phyloP scores from a whole-genome alignment of 2,888 invertebrate genomes.

The Auanema sp. region DNA sequence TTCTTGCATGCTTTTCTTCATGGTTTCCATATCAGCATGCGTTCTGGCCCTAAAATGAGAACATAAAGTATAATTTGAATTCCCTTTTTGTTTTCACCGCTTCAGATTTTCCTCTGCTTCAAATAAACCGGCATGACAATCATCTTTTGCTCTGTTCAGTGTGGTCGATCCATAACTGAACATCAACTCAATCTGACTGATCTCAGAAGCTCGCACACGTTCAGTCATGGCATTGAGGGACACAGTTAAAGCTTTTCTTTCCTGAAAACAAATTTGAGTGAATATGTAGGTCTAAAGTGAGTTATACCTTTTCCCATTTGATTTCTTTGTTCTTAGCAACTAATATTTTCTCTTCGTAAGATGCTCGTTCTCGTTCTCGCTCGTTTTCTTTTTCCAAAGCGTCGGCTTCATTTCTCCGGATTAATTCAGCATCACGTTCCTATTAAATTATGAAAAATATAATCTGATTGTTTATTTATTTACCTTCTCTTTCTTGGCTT shows the following conservation, averaged over 20 bases:
- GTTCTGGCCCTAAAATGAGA: constrained; percentile 31
- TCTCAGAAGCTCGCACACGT: constrained; percentile 29
- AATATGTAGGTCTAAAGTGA: too few species aligned
- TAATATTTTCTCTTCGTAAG: constrained; percentile 13
- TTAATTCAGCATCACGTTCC: constrained; percentile 15
- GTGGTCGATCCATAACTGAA: constrained; percentile 19
- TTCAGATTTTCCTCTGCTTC: constrained; percentile 33
- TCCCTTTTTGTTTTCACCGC: too few species aligned
- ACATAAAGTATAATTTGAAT: not conserved
- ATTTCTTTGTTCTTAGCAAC: constrained; percentile 12
- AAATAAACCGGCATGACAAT: constrained; percentile 20
- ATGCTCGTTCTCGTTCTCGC: constrained; percentile 13
- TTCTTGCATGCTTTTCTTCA: constrained; percentile 30
- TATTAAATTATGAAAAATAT: not conserved
- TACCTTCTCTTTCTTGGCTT: constrained; percentile 40
- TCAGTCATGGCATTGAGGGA: constrained; percentile 23
- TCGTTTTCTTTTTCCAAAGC: constrained; percentile 18
- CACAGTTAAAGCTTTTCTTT: constrained; percentile 22
- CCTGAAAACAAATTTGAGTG: constrained; percentile 15
- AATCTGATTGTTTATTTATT: not conserved
- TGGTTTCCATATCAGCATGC: constrained; percentile 29
- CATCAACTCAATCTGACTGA: constrained; percentile 24
- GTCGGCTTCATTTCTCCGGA: constrained; percentile 21
- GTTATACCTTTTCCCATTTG: constrained; percentile 15
- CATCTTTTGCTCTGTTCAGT: constrained; percentile 28